These are phyloP conservation scores for Takifugu ocellatus DNA, from an alignment of 2,797 vertebrate genomes.

Conservation along the genomic window DNA sequence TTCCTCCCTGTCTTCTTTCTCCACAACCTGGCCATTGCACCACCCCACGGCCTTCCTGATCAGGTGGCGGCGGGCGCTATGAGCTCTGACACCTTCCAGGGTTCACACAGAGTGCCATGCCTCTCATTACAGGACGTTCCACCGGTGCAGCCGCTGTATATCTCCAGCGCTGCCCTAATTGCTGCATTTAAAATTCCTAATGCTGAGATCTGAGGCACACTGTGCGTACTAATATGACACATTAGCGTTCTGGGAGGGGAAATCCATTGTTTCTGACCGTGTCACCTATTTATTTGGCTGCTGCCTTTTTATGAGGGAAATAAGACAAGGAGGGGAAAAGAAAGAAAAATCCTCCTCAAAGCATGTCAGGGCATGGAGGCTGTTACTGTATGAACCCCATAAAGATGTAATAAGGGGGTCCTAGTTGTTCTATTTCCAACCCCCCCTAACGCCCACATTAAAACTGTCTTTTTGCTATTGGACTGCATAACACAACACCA, in stretches of 20 bases:
- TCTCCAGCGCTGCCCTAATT: constrained; percentile 68
- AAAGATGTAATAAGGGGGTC: too few relatives aligned
- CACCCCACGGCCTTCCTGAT: constrained; percentile 70
- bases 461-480: too few relatives aligned
- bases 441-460: too few relatives aligned
- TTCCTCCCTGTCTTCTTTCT: constrained; percentile 47
- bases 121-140: constrained; percentile 76
- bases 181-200: constrained; percentile 75
- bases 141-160: constrained; percentile 52
- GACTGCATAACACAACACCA: too few relatives aligned
- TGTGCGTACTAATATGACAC: constrained; percentile 39
- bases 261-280: constrained; percentile 40
- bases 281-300: constrained; percentile 41
- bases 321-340: constrained; percentile 38
- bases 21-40: constrained; percentile 51
- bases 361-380: too few relatives aligned
- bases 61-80: constrained; percentile 78
- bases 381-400: too few relatives aligned
- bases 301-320: constrained; percentile 32
- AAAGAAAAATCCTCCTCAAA: constrained; percentile 25
- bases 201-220: constrained; percentile 67
- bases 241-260: constrained; percentile 46
- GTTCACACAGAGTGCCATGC: constrained; percentile 79
- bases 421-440: too few relatives aligned
- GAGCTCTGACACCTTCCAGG: constrained; percentile 77